phyloP scores from a whole-genome alignment of 2,888 invertebrate species.

The Entomobrya multifasciata region DNA sequence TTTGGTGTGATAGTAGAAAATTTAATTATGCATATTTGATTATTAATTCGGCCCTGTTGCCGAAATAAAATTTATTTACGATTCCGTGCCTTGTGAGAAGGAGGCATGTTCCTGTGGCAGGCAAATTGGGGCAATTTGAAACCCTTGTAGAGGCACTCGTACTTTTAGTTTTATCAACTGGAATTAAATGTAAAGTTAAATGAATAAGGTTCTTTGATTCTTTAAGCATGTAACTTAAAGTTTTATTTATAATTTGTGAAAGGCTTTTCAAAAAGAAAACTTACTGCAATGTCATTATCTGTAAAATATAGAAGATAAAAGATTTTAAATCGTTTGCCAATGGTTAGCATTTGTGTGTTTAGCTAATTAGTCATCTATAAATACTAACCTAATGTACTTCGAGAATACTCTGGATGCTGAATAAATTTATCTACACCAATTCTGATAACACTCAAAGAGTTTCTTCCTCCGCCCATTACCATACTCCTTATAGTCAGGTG shows the following conservation, averaged over 20 bases:
- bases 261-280: too few relatives aligned
- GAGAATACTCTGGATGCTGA: slow-evolving; percentile 74
- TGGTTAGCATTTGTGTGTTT: too few relatives aligned
- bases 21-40: too few relatives aligned
- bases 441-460: slow-evolving; percentile 16
- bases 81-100: slow-evolving; percentile 72
- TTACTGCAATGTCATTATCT: slow-evolving; percentile 78
- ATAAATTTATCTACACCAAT: slow-evolving; percentile 72
- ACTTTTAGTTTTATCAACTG: slow-evolving; percentile 51
- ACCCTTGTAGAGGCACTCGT: slow-evolving; percentile 31
- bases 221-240: too few relatives aligned
- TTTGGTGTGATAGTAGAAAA: too few relatives aligned
- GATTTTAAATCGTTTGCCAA: background rate
- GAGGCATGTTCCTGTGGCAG: slow-evolving; percentile 71
- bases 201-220: too few relatives aligned
- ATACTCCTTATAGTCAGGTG: background rate
- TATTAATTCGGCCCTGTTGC: too few relatives aligned
- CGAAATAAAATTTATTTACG: too few relatives aligned
- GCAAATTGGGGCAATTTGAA: slow-evolving; percentile 76
- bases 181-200: too few relatives aligned
- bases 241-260: too few relatives aligned
- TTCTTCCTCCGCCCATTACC: background rate
- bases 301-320: slow-evolving; percentile 19
- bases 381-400: slow-evolving; percentile 50
- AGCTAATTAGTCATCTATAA: too few relatives aligned